phyloP scores from a whole-genome alignment of 37 sponge, comb jelly and placozoan genomes.

The Lycopodina hypogea region DNA sequence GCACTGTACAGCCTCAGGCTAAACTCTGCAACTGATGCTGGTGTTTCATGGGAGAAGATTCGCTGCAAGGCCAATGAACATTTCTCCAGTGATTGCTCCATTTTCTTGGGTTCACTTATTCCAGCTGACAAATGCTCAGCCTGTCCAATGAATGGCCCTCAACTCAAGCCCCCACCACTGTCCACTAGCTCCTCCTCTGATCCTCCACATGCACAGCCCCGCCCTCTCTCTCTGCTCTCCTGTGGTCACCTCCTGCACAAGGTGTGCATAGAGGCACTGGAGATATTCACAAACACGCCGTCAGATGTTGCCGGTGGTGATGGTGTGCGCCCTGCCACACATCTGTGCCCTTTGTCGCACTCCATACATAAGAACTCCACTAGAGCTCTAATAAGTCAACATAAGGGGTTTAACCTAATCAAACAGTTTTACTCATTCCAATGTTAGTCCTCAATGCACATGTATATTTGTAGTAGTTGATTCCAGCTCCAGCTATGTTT shows the following conservation, averaged over 20 bases:
- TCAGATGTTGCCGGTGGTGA: too few species aligned
- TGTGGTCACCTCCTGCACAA: constrained; percentile 70
- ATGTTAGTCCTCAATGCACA: too few species aligned
- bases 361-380: constrained; percentile 36
- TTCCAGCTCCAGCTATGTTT: too few species aligned
- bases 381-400: too few species aligned
- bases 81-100: constrained; percentile 34
- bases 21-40: neutral
- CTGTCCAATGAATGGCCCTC: too few species aligned
- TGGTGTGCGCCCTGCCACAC: neutral
- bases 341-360: constrained; percentile 72
- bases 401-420: too few species aligned
- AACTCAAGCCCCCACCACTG: too few species aligned
- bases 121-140: neutral
- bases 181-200: neutral
- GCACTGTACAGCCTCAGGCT: neutral
- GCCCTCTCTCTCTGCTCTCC: constrained; percentile 51
- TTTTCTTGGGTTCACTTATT: constrained; percentile 49
- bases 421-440: too few species aligned
- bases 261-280: constrained; percentile 61
- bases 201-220: neutral
- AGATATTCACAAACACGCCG: constrained; percentile 18
- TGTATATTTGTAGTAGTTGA: too few species aligned
- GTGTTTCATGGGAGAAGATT: constrained; percentile 12
- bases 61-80: constrained; percentile 12